Conservation (phyloP, 1,140 invertebrate genomes). For the Ceratosolen fusciceps region DNA sequence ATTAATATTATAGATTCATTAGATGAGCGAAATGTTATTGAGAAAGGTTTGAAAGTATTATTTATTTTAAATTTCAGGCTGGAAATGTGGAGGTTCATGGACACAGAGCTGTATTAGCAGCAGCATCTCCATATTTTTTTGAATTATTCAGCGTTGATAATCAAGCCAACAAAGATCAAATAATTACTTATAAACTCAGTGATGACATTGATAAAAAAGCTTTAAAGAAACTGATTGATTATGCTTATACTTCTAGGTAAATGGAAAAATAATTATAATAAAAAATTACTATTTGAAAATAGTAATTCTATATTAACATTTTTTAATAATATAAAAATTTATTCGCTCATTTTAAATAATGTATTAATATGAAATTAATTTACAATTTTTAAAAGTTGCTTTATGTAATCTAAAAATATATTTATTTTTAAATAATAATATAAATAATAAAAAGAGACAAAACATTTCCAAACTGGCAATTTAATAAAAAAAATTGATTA, state of each 20-base stretch:
- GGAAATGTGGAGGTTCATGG: conserved; percentile 81
- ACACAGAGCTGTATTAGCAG: conserved; percentile 83
- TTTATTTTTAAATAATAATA: no score
- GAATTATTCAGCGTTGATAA: conserved; percentile 80
- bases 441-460: no score
- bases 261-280: conserved; percentile 39
- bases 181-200: conserved; percentile 78
- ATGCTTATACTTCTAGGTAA: conserved; percentile 82
- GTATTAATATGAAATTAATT: no score
- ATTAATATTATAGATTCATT: no score
- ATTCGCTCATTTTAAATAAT: no score
- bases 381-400: no score
- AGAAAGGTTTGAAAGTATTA: not conserved
- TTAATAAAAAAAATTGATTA: no score
- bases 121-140: conserved; percentile 83
- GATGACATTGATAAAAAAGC: conserved; percentile 79
- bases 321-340: no score
- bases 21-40: no score
- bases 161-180: conserved; percentile 65
- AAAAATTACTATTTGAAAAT: not conserved
- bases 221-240: conserved; percentile 83
- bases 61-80: conserved; percentile 68
- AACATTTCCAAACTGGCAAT: no score
- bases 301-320: no score
- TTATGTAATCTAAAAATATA: no score